These are phyloP conservation scores for Laupala kohalensis DNA, from an alignment of 1,140 invertebrate genomes.

Conservation along the genomic window DNA sequence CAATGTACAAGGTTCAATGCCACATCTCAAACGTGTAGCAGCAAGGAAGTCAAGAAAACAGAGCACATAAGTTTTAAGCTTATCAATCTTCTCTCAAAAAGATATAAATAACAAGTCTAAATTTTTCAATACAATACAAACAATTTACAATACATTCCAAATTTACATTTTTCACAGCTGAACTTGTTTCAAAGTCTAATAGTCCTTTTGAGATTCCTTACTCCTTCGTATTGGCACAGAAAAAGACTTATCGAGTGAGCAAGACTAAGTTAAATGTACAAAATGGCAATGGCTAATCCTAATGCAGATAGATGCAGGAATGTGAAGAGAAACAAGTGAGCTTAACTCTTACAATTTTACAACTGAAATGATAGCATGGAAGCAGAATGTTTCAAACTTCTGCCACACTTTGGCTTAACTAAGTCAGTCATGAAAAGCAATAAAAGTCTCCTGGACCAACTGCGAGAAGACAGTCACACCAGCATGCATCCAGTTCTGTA, in stretches of 20 bases:
- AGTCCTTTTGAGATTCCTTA: not conserved
- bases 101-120: not conserved
- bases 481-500: not conserved
- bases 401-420: not conserved
- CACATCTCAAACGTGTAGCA: not conserved
- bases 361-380: not conserved
- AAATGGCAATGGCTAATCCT: not conserved
- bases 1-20: not conserved
- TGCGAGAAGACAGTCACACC: not conserved
- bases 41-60: not conserved
- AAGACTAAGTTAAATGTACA: not conserved
- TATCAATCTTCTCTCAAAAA: not conserved
- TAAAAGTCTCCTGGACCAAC: not conserved
- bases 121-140: too few relatives aligned
- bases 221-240: not conserved
- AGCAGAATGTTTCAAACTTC: not conserved
- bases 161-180: not conserved
- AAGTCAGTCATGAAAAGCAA: not conserved
- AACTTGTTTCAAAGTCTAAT: not conserved
- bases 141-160: not conserved
- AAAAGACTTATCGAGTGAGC: not conserved
- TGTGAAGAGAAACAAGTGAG: not conserved
- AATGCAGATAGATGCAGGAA: not conserved
- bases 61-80: not conserved
- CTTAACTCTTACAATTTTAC: not conserved